Evolutionary conservation across 2,888 invertebrate genomes (phyloP).

Genomic region (Thalpophila matura): DNA sequence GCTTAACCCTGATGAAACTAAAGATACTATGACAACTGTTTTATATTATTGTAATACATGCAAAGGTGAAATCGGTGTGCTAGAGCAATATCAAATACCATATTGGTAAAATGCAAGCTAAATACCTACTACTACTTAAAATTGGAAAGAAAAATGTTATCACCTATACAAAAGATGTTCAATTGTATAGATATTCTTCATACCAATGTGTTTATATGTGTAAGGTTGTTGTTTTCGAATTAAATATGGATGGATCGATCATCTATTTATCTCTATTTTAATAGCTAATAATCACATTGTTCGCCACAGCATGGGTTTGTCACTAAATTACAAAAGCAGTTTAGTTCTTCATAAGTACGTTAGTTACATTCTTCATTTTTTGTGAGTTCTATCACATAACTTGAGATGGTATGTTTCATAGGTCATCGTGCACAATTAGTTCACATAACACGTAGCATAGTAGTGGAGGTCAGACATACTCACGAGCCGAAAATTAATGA

Average conservation of each 20-base stretch:
- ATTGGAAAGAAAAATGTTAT: slow-evolving; percentile 1
- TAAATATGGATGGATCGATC: slow-evolving; percentile 8
- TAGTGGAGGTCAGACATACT: not conserved
- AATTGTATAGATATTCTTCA: slow-evolving; percentile 7
- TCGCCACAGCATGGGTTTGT: not conserved
- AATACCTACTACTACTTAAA: slow-evolving; percentile 17
- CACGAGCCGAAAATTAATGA: slow-evolving; percentile 13
- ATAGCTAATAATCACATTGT: slow-evolving; percentile 4
- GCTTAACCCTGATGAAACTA: slow-evolving; percentile 9
- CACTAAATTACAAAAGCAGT: not conserved
- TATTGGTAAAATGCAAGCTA: slow-evolving; percentile 5
- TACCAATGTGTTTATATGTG: slow-evolving; percentile 12
- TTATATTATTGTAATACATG: slow-evolving; percentile 34
- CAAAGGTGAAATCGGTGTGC: slow-evolving; percentile 14
- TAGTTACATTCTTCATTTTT: not conserved
- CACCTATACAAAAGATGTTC: slow-evolving; percentile 11
- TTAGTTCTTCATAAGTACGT: not conserved
- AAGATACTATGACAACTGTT: slow-evolving; percentile 17
- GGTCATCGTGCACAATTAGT: not conserved
- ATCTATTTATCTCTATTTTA: slow-evolving; percentile 6
- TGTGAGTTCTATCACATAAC: not conserved
- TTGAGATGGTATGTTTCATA: not conserved
- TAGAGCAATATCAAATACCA: slow-evolving; percentile 18
- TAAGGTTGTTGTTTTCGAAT: slow-evolving; percentile 17
- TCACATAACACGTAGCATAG: slow-evolving; percentile 2